Conservation (phyloP, 2,888 invertebrate species). For the Psylliodes chrysocephalus region DNA sequence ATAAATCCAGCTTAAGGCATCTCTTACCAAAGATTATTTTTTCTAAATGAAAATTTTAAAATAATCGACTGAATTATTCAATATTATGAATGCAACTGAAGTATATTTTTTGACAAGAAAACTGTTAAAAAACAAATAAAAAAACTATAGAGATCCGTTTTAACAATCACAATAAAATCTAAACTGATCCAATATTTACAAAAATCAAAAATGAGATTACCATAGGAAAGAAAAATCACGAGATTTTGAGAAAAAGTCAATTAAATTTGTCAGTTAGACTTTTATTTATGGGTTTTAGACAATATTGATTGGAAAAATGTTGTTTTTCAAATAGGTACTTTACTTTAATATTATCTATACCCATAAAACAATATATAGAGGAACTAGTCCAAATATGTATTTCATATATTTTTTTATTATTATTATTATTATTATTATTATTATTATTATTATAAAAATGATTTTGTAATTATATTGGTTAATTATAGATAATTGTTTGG, state of each 20-base stretch:
- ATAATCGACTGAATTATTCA: no score
- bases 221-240: slow-evolving; percentile 19
- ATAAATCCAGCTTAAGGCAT: no score
- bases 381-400: no score
- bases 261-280: not conserved
- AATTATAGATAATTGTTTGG: no score
- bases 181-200: slow-evolving; percentile 28
- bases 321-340: not conserved
- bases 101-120: slow-evolving; percentile 38
- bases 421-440: no score
- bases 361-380: not conserved
- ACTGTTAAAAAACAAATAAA: slow-evolving; percentile 30
- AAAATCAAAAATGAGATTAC: slow-evolving; percentile 13
- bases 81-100: slow-evolving; percentile 6
- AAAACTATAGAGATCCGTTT: slow-evolving; percentile 41
- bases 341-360: not conserved
- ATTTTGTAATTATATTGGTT: no score
- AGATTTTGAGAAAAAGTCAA: slow-evolving; percentile 16
- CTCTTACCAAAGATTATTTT: no score
- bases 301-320: not conserved
- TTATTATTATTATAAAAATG: no score
- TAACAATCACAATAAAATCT: slow-evolving; percentile 41
- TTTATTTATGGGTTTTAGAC: not conserved
- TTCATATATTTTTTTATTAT: no score
- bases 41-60: no score